Conservation (phyloP, 35 echinoderm and acorn worm species). For the Eucidaris tribuloides region DNA sequence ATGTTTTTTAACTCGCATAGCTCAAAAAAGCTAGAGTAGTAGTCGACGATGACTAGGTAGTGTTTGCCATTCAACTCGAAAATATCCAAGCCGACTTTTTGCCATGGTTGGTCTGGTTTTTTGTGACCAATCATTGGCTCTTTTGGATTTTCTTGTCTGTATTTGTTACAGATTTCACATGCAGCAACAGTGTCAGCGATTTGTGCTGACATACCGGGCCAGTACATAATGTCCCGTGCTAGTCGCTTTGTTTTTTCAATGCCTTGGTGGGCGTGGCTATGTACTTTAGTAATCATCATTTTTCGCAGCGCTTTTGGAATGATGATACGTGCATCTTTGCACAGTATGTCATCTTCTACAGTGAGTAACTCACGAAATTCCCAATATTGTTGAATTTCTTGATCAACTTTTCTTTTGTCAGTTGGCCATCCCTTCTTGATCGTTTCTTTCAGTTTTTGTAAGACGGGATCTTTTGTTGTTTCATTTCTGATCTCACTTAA, state of each 20-base stretch:
- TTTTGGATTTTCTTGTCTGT: not conserved
- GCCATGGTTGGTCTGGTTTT: constrained; percentile 35
- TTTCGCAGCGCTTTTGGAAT: constrained; percentile 15
- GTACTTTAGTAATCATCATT: constrained; percentile 20
- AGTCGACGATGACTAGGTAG: constrained; percentile 37
- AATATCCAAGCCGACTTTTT: constrained; percentile 35
- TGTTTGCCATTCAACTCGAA: constrained; percentile 16
- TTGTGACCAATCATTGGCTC: not conserved
- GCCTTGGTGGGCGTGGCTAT: constrained; percentile 2
- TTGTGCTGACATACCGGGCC: not conserved
- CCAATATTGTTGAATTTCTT: constrained; percentile 2
- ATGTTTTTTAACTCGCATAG: not conserved
- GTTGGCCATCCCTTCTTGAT: constrained; percentile 31
- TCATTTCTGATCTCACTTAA: not conserved
- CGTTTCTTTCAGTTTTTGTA: not conserved
- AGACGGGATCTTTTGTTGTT: constrained; percentile 1
- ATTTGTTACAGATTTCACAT: not conserved
- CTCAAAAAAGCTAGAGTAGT: constrained; percentile 46
- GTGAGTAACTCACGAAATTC: constrained; percentile 1
- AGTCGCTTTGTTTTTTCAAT: constrained; percentile 1
- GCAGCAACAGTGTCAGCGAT: not conserved
- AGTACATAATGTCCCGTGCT: constrained; percentile 10
- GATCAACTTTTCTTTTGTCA: not conserved
- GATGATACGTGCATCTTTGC: constrained; percentile 16
- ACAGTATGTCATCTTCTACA: constrained; percentile 25